Evolutionary conservation across 2,888 invertebrate genomes (phyloP).

Genomic region (Matsumyia berberina): DNA sequence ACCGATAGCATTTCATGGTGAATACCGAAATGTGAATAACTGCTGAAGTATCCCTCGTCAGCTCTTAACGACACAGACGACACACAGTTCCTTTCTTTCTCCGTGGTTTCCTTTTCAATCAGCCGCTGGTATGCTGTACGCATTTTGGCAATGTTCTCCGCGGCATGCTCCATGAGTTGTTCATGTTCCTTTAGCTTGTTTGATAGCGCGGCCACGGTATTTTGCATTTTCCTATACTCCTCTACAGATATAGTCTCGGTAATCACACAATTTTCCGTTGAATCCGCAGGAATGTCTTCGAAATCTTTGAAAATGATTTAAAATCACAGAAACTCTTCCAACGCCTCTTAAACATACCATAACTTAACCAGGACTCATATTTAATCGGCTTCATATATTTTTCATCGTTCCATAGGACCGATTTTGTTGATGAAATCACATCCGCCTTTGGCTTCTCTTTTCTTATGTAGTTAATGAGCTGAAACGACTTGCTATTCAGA

Average conservation of each 20-base stretch:
- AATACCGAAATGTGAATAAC: slow-evolving; percentile 95
- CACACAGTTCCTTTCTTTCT: slow-evolving; percentile 30
- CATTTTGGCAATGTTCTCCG: slow-evolving; percentile 82
- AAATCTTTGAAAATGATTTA: slow-evolving; percentile 38
- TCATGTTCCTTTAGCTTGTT: slow-evolving; percentile 86
- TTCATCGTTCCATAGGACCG: slow-evolving; percentile 90
- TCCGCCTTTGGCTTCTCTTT: slow-evolving; percentile 86
- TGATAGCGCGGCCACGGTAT: slow-evolving; percentile 82
- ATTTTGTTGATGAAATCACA: slow-evolving; percentile 85
- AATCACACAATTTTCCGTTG: not conserved
- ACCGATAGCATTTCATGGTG: slow-evolving; percentile 97
- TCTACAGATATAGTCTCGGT: slow-evolving; percentile 41
- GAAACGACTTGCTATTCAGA: slow-evolving; percentile 14
- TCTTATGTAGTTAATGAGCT: slow-evolving; percentile 91
- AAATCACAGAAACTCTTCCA: not conserved
- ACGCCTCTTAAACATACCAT: slow-evolving; percentile 86
- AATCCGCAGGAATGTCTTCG: slow-evolving; percentile 59
- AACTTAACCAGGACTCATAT: slow-evolving; percentile 93
- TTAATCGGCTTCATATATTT: slow-evolving; percentile 91
- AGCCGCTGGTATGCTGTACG: slow-evolving; percentile 79
- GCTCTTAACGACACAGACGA: slow-evolving; percentile 83
- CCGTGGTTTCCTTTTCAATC: slow-evolving; percentile 77
- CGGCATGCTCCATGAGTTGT: slow-evolving; percentile 86
- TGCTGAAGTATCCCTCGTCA: slow-evolving; percentile 92
- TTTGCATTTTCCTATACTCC: slow-evolving; percentile 56